These are phyloP conservation scores for Yponomeuta cagnagella DNA, from an alignment of 2,888 invertebrate genomes.

Conservation along the genomic window DNA sequence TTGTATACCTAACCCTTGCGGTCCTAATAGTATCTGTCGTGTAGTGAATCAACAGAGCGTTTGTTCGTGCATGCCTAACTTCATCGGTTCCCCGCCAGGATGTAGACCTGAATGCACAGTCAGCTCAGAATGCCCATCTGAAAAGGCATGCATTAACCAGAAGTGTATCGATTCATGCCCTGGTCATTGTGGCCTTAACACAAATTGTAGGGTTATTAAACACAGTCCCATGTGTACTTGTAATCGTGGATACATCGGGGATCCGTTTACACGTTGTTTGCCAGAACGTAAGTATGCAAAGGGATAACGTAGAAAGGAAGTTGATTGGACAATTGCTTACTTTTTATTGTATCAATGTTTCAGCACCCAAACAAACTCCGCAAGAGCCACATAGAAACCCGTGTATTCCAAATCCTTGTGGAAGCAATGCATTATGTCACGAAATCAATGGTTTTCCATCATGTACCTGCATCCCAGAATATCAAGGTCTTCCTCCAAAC, in stretches of 20 bases:
- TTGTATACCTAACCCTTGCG: constrained; percentile 84
- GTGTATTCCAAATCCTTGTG: constrained; percentile 82
- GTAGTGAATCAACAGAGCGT: constrained; percentile 82
- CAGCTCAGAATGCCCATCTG: constrained; percentile 83
- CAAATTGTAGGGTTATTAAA: constrained; percentile 83
- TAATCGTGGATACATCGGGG: constrained; percentile 75
- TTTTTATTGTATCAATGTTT: constrained; percentile 17
- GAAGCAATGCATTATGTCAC: constrained; percentile 79
- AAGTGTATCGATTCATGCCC: constrained; percentile 88
- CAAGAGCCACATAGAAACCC: constrained; percentile 73
- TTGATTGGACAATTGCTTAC: background rate
- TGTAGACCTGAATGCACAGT: constrained; percentile 87
- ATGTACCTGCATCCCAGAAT: constrained; percentile 80
- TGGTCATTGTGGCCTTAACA: constrained; percentile 80
- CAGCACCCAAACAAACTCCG: constrained; percentile 38
- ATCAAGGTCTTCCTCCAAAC: constrained; percentile 82
- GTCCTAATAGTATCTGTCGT: constrained; percentile 84
- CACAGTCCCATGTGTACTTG: constrained; percentile 89
- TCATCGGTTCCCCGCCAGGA: constrained; percentile 83
- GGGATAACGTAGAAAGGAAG: too few relatives aligned
- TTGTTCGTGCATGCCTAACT: constrained; percentile 84
- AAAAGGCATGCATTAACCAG: constrained; percentile 84
- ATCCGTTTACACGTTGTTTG: constrained; percentile 81
- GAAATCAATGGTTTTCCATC: constrained; percentile 76
- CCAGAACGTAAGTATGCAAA: constrained; percentile 56